Base-by-base conservation (phyloP, 2,113 vertebrate genomes). In the Rhinoptilus africanus region DNA sequence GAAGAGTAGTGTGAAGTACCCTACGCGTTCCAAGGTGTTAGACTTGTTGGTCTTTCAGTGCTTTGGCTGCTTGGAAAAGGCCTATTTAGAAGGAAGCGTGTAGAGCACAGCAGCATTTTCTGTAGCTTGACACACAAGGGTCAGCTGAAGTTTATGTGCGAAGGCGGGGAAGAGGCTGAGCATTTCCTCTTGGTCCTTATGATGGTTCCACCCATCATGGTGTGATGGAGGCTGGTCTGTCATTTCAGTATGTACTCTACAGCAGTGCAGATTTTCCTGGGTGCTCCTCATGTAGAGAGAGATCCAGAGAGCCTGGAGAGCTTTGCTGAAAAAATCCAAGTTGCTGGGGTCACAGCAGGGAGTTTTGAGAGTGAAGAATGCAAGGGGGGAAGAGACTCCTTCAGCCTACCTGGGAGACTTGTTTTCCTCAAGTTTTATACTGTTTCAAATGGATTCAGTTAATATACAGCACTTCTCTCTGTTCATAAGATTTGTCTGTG, bases 261-360 rank as follows among this genome's bases (percentile, higher is more conserved):
- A 28, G 50, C n/a, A 37, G 19, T 17, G 60, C 0, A 3, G 15
- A 4, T 89, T 56, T 75, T 89, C n/a, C 26, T 47, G 43, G 15
- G 8, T 1, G 2, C 5, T 39, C 17, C 32, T 77, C 57, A 17
- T 0, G 4, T 34, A 17, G 35, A 16, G 10, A 12, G 22, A 62
- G 30, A 47, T 92, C 20, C 10, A 47, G 28, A 3, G 3, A 67
- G 24, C 47, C 48, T 84, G 67, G 19, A 62, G 59, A 53, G 10
- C 34, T 73, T 83, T 47, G 41, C 19, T 41, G n/a, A 41, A 34
- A 54, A 59, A 63, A 4, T 9, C 0, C 1, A 39, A 22, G 24
- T 66, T 86, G 7, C 12, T 79, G 12, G 13, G 11, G 10, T 73
- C 18, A 4, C 24, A 28, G 23, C 35, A 15, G 41, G 24, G 67